Evolutionary conservation across 2,113 vertebrate species (phyloP), one percentile per base, ranked within the genome.

Genomic region (Chauna torquata): DNA sequence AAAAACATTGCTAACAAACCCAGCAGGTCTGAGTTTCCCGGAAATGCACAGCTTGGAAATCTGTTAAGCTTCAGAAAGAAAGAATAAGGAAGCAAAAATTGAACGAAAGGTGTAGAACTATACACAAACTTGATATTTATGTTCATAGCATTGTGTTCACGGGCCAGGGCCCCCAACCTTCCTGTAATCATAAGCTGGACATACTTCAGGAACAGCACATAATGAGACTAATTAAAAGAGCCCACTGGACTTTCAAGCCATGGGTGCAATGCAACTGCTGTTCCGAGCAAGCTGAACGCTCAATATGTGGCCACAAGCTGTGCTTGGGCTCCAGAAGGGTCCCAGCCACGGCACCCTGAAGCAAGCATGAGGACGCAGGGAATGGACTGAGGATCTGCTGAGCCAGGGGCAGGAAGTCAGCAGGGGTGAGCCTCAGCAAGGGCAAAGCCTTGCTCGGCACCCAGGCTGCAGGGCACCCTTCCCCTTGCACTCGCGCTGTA

Each of bases 41-140:
- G 72, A 78, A 86, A 66, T 45, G 20, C 62, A 74, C 34, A 69
- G 61, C 62, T 82, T 92, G 79, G 82, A 92, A 90, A 88, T 32
- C 71, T 76, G 40, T 71, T 94, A 82, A 75, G 38, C 27, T 76
- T 88, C 52, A 86, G 58, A 83, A 82, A 82, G 61, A 88, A 95
- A 70, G 47, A 68, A 86, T 80, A 91, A 77, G 7, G 20, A 88
- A 77, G 50, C 34, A 74, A 81, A 91, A 15, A 50, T 27, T 86
- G 54, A 80, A 52, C 61, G 23, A 66, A 44, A 40, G 34, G 8
- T 65, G 25, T 36, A 75, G 75, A 89, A 16, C 62, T 69, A 10
- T 40, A 52, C 64, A 54, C 36, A 83, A 95, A 34, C n/a, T 18
- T 71, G 55, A 54, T 1, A 11, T 75, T 84, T 69, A 42, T 36